Base-by-base conservation (phyloP, 2,888 invertebrate species). In the Cabera pusaria region DNA sequence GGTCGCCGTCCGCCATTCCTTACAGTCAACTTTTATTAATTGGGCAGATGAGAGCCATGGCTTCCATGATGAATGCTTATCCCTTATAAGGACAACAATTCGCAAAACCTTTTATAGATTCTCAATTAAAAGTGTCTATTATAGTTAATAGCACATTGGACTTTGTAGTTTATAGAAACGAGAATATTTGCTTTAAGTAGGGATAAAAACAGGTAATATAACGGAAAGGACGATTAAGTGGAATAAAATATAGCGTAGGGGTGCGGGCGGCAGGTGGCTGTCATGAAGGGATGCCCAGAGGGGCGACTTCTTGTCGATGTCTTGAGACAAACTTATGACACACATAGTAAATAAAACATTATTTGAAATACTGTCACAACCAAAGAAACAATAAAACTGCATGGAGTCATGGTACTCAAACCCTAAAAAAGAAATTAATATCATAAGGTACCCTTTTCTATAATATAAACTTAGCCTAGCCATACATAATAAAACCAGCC, bases 51-150 rank as follows among this genome's bases (percentile, higher is more conserved):
- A 87, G 86, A 85, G 77, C 79, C 77, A 70, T 72, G 72, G 74
- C 76, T 76, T 66, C 75, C 80, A 82, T 82, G 88, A 87, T 85
- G 87, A 87, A 87, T 87, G 78, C 78, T 69, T 79, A 69, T 59
- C 46, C 87, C 87, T 61, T 88, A 81, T 86, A 88, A 54, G 84
- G 86, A 51, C 61, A 72, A 62, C 78, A 72, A 74, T 85, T 82
- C 76, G 83, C 86, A 74, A 87, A 88, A 85, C 87, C 86, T 87
- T 87, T 87, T 87, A 86, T 88, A 87, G 86, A 85, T 85, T 87
- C 85, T 82, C 85, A 87, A 88, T 88, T 88, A 88, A 87, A 85
- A 86, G 76, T 79, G 82, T 88, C 83, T 87, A 87, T 86, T 86
- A 86, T 83, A 80, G 80, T 78, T 86, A 86, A 85, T 84, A 82